Conservation (phyloP, 2,113 vertebrate genomes). For the Callaeas wilsoni region DNA sequence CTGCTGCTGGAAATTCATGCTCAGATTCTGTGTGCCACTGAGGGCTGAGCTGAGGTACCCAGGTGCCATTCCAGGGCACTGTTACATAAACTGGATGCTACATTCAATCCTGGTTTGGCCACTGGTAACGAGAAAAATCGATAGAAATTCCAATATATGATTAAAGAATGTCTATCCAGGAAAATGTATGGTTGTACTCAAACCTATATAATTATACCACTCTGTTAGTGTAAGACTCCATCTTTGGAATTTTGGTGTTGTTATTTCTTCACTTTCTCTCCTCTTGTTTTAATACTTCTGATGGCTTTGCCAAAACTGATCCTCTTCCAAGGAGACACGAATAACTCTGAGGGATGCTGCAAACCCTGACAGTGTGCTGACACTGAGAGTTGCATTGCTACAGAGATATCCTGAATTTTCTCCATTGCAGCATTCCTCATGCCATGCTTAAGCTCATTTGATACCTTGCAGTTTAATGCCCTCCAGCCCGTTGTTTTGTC, state of each 20-base stretch:
- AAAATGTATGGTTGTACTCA: neutral
- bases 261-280: fast-evolving
- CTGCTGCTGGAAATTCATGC: neutral
- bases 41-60: neutral
- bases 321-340: neutral
- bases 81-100: neutral
- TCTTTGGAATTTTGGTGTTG: neutral
- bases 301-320: neutral
- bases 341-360: fast-evolving
- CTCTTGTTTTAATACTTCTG: neutral
- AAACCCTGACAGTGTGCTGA: neutral
- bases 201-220: neutral
- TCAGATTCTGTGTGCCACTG: neutral
- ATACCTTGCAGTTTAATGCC: too few relatives aligned
- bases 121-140: neutral
- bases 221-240: neutral
- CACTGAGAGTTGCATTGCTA: neutral
- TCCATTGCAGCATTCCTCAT: neutral
- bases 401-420: neutral
- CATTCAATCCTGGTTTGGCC: neutral
- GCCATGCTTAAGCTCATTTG: neutral
- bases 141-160: neutral
- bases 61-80: neutral
- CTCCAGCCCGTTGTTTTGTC: neutral
- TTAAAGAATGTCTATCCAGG: neutral